Conservation (phyloP, 2,797 vertebrate genomes). For the Xenentodon cancila region DNA sequence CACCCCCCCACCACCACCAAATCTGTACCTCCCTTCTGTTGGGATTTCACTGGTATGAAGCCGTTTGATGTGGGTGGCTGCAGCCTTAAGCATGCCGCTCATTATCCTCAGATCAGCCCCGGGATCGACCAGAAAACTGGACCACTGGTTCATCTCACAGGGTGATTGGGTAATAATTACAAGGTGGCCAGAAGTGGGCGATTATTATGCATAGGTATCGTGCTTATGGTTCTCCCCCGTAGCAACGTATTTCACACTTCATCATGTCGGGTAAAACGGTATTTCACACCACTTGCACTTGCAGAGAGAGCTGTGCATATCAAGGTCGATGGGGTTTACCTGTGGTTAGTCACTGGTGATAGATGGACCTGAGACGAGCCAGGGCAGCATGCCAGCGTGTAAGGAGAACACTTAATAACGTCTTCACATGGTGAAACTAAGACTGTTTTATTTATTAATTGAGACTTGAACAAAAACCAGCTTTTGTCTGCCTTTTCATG, state of each 20-base stretch:
- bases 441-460: constrained; percentile 25
- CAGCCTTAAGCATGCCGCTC: constrained; percentile 46
- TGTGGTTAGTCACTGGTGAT: constrained; percentile 46
- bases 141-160: constrained; percentile 63
- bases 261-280: constrained; percentile 71
- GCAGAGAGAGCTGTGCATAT: constrained; percentile 59
- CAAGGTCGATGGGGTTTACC: constrained; percentile 66
- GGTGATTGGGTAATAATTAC: constrained; percentile 70
- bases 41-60: constrained; percentile 19
- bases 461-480: constrained; percentile 5
- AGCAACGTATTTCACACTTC: constrained; percentile 78
- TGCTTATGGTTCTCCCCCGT: constrained; percentile 59
- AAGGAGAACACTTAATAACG: constrained; percentile 1
- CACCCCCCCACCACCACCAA: neutral
- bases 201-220: constrained; percentile 77
- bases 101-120: constrained; percentile 33
- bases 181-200: constrained; percentile 57
- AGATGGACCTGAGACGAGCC: constrained; percentile 46
- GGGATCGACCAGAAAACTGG: constrained; percentile 49
- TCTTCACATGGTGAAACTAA: constrained; percentile 6
- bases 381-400: neutral
- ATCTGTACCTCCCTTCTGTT: constrained; percentile 22
- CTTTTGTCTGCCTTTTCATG: constrained; percentile 34
- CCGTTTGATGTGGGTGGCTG: constrained; percentile 45
- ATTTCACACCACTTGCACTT: constrained; percentile 76